Base-by-base conservation (phyloP, 2,888 invertebrate genomes). In the Pseudeuparius sepicola region DNA sequence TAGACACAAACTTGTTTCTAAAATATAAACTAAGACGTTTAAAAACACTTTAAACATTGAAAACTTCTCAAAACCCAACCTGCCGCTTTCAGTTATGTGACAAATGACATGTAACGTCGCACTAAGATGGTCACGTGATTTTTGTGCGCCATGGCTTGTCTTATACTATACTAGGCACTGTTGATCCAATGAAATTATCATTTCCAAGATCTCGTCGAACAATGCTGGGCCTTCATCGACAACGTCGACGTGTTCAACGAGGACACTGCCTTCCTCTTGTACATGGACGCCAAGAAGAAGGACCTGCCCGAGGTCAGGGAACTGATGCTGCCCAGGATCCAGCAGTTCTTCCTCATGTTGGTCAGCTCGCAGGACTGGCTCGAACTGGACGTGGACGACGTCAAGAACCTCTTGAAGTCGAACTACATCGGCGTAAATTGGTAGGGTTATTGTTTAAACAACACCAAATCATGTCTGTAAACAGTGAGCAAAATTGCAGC, bases 291-390 rank as follows among this genome's bases (percentile, higher is more conserved):
- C 0, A 66, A 66, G 45, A 59, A 59, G 36, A 62, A 63, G 32
- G 60, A 59, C 24, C 67, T 78, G 47, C 66, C 66, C 0, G 71
- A 75, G 11, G 73, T 80, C 0, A 71, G 75, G 65, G 76, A 80
- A 46, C 54, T 80, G 18, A 81, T 81, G 80, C 67, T 83, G 3
- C 78, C 78, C 1, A 67, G 83, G 31, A 75, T 85, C 9, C 77
- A 76, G 64, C 70, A 73, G 41, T 85, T 85, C 56, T 85, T 84
- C 56, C 57, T 86, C 10, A 77, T 80, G 37, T 61, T 85, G 10
- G 84, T 85, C 15, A 76, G 83, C 20, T 79, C 81, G 0, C 74
- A 67, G 45, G 81, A 86, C 52, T 86, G 80, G 58, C 59, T 84
- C 2, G 67, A 73, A 34, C 57, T 86, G 13, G 69, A 73, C 7